phyloP scores from a whole-genome alignment of 2,888 invertebrate species.

The Aporophyla lueneburgensis region DNA sequence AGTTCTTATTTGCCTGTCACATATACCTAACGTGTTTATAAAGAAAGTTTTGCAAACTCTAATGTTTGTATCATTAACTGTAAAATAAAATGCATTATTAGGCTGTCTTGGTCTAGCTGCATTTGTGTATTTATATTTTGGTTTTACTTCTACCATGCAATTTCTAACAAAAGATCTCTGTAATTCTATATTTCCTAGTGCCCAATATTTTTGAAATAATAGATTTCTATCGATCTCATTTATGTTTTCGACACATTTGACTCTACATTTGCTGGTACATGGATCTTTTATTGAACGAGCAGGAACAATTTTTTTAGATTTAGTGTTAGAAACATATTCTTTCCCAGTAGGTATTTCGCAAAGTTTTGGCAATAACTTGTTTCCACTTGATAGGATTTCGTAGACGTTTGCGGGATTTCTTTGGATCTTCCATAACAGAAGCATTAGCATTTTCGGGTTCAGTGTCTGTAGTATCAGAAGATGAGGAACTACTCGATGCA shows the following conservation, averaged over 20 bases:
- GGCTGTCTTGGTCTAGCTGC: constrained; percentile 46
- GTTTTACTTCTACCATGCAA: constrained; percentile 51
- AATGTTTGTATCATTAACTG: neutral
- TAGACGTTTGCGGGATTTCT: constrained; percentile 23
- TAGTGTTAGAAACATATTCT: constrained; percentile 24
- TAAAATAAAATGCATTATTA: constrained; percentile 50
- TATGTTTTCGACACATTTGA: too few relatives aligned
- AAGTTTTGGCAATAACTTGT: constrained; percentile 16
- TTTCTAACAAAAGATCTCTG: constrained; percentile 47
- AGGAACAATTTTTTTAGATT: constrained; percentile 28
- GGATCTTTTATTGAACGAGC: constrained; percentile 22
- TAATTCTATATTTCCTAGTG: constrained; percentile 37
- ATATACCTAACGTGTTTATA: constrained; percentile 44
- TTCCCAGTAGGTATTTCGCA: too few relatives aligned
- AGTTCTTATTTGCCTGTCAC: constrained; percentile 35
- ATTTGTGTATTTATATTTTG: constrained; percentile 53
- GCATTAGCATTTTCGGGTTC: constrained; percentile 21
- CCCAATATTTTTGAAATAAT: constrained; percentile 49
- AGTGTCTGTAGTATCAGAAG: constrained; percentile 22
- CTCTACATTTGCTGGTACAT: constrained; percentile 32
- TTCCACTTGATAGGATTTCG: constrained; percentile 21
- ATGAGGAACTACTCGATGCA: constrained; percentile 9
- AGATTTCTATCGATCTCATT: constrained; percentile 34
- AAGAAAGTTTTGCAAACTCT: constrained; percentile 16
- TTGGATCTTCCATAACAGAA: constrained; percentile 17